Evolutionary conservation across 2,113 vertebrate species (phyloP), one percentile per base, ranked within the genome.

Genomic region (Macquaria ambigua): DNA sequence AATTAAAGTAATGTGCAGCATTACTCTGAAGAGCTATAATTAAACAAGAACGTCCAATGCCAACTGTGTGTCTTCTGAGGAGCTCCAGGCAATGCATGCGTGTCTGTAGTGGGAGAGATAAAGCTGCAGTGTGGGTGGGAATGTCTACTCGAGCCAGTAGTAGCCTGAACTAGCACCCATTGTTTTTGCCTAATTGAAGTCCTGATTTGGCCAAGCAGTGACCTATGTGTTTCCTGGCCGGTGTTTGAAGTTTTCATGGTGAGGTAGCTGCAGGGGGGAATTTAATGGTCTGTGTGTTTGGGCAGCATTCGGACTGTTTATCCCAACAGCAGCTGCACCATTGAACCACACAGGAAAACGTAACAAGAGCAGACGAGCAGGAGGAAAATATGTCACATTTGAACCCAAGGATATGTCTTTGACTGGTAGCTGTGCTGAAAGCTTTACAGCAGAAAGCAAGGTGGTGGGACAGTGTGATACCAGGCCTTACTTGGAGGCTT

Each of bases 101-200:
- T 85, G 92, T 93, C 93, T 95, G 94, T 82, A 59, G 88, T 82
- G 86, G 68, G 72, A 82, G 81, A 91, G 95, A 96, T 95, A 95
- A 94, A 83, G 39, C 85, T 7, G 69, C 85, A 43, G 92, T 81
- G 93, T 92, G 93, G 88, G 91, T 68, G 90, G 81, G 79, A 84
- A 85, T 86, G 76, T 88, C 78, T 91, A 84, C 81, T 75, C 68
- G 12, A 90, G 91, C 92, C 74, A 88, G 67, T 61, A 21, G 59
- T 83, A 80, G 81, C 89, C 87, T 74, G 28, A 77, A 84, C 87
- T 56, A 84, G 82, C 74, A 86, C 46, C 61, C 82, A 58, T 82
- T 87, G 80, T 84, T 83, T 81, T 91, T 83, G 78, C 70, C 72
- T 79, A 85, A 90, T 83, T 90, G 61, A 89, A 83, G 84, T 87